A percentile compares a stretch with the other conserved stretches of the same genome.
Conservation (phyloP, 2,113 vertebrate genomes). For the Hippolais icterina region DNA sequence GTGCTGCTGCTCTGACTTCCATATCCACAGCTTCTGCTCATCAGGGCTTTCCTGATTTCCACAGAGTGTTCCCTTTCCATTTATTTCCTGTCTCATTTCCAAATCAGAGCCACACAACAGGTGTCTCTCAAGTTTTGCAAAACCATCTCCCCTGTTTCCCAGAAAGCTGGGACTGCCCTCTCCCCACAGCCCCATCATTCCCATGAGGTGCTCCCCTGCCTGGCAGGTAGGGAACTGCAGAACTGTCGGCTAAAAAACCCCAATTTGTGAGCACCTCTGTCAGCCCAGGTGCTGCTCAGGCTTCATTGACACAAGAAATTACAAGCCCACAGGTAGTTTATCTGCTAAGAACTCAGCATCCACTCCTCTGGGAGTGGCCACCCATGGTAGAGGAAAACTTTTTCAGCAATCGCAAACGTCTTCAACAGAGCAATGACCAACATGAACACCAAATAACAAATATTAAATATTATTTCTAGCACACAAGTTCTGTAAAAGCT, state of each 20-base stretch:
- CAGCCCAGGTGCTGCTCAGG: not conserved
- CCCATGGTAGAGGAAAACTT: not conserved
- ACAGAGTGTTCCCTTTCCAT: not conserved
- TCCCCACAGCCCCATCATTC: fast-evolving
- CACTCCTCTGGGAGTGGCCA: not conserved
- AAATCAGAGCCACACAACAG: not conserved
- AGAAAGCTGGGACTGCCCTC: not conserved
- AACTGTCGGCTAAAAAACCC: not conserved
- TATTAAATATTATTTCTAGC: not conserved
- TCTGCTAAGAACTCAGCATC: not conserved
- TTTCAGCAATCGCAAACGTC: not conserved
- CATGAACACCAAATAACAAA: not conserved
- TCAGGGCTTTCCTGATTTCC: not conserved
- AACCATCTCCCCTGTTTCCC: not conserved
- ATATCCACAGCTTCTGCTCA: not conserved
- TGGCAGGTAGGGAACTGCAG: not conserved
- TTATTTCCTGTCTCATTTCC: not conserved
- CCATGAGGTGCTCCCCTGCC: not conserved
- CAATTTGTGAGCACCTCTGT: not conserved
- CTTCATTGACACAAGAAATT: not conserved
- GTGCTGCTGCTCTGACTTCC: not conserved
- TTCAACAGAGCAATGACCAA: not conserved
- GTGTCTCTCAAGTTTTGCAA: not conserved
- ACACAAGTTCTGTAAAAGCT: not conserved
- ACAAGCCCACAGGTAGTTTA: not conserved